These are phyloP conservation scores for Neotoxoptera formosana DNA, from an alignment of 1,140 invertebrate genomes.

Conservation along the genomic window DNA sequence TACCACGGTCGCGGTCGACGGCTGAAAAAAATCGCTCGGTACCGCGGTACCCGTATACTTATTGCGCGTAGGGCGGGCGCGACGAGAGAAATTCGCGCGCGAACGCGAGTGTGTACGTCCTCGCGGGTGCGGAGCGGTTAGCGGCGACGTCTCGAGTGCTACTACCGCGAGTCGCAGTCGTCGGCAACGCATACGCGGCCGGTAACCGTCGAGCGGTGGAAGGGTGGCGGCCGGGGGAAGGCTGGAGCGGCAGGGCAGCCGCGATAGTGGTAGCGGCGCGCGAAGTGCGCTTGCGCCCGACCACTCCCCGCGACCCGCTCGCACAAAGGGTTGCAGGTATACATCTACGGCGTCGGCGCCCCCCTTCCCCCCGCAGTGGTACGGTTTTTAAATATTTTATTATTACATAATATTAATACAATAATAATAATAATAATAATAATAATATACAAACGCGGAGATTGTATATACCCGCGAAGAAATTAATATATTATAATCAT, in stretches of 20 bases:
- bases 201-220: neutral
- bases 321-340: constrained; percentile 41
- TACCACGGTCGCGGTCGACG: neutral
- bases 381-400: neutral
- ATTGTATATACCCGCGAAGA: neutral
- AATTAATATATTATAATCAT: neutral
- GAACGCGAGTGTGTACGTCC: neutral
- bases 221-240: neutral
- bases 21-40: neutral
- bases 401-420: neutral
- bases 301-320: neutral
- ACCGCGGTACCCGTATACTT: too few species aligned
- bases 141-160: neutral
- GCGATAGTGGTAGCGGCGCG: neutral
- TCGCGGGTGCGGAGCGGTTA: neutral
- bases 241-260: neutral
- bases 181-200: neutral
- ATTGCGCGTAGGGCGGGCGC: neutral
- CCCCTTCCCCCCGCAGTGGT: neutral
- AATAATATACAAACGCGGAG: neutral
- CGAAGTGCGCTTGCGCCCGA: constrained; percentile 24
- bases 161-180: constrained; percentile 5
- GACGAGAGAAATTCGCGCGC: neutral
- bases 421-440: neutral
- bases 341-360: neutral